phyloP scores from a whole-genome alignment of 2,888 invertebrate genomes.

The Conops quadrifasciatus region DNA sequence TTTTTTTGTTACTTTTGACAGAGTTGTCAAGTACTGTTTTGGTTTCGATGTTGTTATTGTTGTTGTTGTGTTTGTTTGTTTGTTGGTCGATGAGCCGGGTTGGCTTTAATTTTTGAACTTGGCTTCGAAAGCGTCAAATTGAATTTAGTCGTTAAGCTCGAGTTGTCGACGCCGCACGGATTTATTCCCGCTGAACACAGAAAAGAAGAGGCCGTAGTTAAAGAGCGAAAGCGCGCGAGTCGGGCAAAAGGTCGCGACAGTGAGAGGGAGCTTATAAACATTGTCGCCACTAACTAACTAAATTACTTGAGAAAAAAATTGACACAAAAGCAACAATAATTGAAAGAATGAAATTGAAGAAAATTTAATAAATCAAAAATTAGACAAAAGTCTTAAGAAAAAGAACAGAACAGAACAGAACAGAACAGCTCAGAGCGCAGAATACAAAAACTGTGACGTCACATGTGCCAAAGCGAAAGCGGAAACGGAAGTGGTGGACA shows the following conservation, averaged over 20 bases:
- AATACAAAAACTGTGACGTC: not conserved
- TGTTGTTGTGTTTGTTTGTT: constrained; percentile 6
- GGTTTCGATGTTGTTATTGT: not conserved
- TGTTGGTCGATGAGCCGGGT: constrained; percentile 11
- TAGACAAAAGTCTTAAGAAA: not conserved
- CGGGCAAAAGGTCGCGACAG: not conserved
- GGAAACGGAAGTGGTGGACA: constrained; percentile 10
- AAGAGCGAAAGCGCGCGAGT: not conserved
- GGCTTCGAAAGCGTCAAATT: constrained; percentile 43
- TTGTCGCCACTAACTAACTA: not conserved
- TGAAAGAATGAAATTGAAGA: not conserved
- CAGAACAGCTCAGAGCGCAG: not conserved
- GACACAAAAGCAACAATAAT: not conserved
- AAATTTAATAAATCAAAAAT: not conserved
- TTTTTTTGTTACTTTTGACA: not conserved
- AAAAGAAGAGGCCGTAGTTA: not conserved
- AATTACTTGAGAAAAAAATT: not conserved
- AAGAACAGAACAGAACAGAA: not conserved
- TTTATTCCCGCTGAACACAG: not conserved
- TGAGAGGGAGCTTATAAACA: not conserved
- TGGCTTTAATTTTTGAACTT: constrained; percentile 34
- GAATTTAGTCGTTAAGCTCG: constrained; percentile 59
- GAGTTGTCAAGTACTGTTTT: constrained; percentile 18
- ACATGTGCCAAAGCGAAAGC: not conserved
- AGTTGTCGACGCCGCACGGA: constrained; percentile 54